These are phyloP conservation scores for Coturnix japonica DNA, from an alignment of 2,113 vertebrate species.

Conservation along the genomic window DNA sequence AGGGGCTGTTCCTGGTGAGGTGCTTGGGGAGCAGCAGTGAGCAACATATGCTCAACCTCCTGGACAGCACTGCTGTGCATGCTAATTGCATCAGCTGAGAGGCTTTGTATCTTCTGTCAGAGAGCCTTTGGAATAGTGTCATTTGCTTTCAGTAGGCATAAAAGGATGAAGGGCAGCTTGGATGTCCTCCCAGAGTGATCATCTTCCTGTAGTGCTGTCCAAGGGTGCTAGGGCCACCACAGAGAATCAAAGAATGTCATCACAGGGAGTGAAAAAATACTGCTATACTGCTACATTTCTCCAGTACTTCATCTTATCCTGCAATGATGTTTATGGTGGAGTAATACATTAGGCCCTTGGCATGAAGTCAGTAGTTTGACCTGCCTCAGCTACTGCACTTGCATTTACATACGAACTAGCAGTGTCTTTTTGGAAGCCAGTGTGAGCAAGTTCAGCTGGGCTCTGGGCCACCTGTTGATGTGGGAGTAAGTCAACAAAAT, in stretches of 20 bases:
- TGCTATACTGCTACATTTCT: not conserved
- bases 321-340: not conserved
- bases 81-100: accelerated
- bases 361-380: not conserved
- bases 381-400: not conserved
- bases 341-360: not conserved
- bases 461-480: not conserved
- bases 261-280: not conserved
- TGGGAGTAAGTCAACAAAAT: not conserved
- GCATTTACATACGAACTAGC: accelerated
- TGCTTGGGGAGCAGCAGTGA: accelerated
- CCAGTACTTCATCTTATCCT: not conserved
- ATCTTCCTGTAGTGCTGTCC: accelerated
- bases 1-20: not conserved
- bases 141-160: not conserved
- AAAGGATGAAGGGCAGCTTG: not conserved
- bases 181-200: not conserved
- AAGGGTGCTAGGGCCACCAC: accelerated
- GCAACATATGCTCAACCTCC: not conserved
- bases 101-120: not conserved
- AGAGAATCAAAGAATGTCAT: not conserved
- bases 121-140: not conserved
- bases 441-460: not conserved
- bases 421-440: not conserved
- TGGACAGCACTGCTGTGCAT: not conserved